Base-by-base conservation (phyloP, 2,797 vertebrate species). In the Psittacula derbiana region DNA sequence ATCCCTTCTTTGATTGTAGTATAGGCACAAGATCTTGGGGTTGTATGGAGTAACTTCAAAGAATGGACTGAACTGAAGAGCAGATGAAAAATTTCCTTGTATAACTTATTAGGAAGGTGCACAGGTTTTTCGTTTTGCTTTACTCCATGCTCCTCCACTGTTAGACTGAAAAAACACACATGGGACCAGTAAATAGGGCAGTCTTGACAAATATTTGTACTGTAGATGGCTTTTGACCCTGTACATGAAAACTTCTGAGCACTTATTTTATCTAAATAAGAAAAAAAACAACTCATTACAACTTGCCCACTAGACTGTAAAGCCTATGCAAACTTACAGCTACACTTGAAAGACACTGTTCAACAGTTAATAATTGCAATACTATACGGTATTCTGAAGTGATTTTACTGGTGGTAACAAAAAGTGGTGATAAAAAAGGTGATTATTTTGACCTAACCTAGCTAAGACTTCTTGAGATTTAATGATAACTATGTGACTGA, bases 221-320 rank as follows among this genome's bases (percentile, higher is more conserved):
- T 67, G 30, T 31, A 79, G 36, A 9, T 89, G 18, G 8, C 12
- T 73, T 86, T 69, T 66, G 18, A 36, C 11, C 30, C 33, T 23
- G 3, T 41, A 19, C 20, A 16, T 21, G 27, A 74, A 83, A 49
- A 50, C 16, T 79, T 82, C 36, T 65, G 18, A 47, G 13, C 20
- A 36, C 6, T 46, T 49, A 6, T 75, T 57, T 57, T 62, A 33
- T 17, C 14, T 64, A 75, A 67, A 38, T 46, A 65, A 67, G 18
- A 25, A 49, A 49, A 76, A n/a, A 17, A 13, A 0, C 0, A 9
- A 12, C 6, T 40, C 8, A 16, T 62, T 58, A 43, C 71, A 74
- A 40, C 33, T 89, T 21, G 9, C 18, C 73, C 23, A 33, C 12
- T 28, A 60, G 43, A 21, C 21, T 53, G 16, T 36, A 67, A 49